phyloP scores from a whole-genome alignment of 2,888 invertebrate species.

The Linnaemya vulpina region DNA sequence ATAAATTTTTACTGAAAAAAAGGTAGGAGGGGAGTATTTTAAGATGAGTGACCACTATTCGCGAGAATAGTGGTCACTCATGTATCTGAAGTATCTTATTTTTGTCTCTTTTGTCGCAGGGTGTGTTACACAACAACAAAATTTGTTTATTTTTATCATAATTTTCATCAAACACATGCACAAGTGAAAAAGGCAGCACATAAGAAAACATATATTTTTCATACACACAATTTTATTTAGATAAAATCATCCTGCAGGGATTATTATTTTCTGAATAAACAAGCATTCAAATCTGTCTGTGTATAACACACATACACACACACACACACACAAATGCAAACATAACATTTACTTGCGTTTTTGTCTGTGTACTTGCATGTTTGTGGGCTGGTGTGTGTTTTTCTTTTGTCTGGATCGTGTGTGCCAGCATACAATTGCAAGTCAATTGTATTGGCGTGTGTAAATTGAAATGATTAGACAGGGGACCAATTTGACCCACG shows the following conservation, averaged over 20 bases:
- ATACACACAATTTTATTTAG: neutral
- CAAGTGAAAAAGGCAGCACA: neutral
- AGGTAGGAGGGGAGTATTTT: too few relatives aligned
- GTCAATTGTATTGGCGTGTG: constrained; percentile 11
- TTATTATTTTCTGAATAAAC: constrained; percentile 16
- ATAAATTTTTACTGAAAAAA: too few relatives aligned
- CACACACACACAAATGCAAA: neutral
- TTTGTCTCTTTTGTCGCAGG: too few relatives aligned
- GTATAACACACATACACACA: neutral
- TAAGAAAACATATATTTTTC: neutral
- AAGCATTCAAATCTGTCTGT: constrained; percentile 3
- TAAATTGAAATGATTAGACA: constrained; percentile 59
- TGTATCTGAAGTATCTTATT: too few relatives aligned
- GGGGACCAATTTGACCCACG: constrained; percentile 49
- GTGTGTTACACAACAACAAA: too few relatives aligned
- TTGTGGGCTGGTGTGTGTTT: neutral
- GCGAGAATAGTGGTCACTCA: too few relatives aligned
- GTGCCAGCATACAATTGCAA: neutral
- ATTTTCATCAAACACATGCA: too few relatives aligned
- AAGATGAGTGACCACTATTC: too few relatives aligned
- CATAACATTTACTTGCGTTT: neutral
- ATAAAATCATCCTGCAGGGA: constrained; percentile 11
- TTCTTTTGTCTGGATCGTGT: neutral
- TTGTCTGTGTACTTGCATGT: neutral
- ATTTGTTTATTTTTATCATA: too few relatives aligned